Evolutionary conservation across 2,113 vertebrate genomes (phyloP).

Genomic region (Cavia aperea): DNA sequence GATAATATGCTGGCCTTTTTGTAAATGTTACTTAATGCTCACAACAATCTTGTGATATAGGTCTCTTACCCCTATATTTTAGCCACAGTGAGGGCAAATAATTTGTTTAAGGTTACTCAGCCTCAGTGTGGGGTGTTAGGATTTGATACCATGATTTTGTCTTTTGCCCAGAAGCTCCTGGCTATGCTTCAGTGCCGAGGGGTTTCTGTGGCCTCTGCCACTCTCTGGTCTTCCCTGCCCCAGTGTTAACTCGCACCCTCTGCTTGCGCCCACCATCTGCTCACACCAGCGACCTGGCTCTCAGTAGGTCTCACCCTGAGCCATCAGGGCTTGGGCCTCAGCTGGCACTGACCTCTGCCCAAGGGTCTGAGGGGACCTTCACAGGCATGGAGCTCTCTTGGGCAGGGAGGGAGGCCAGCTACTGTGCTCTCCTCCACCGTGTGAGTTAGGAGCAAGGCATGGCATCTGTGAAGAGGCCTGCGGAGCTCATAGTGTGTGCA

Average conservation of each 20-base stretch:
- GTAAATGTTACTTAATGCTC: neutral
- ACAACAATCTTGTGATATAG: neutral
- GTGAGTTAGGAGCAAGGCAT: neutral
- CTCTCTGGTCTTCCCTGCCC: neutral
- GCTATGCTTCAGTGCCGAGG: neutral
- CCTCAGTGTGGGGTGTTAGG: neutral
- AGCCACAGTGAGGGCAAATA: neutral
- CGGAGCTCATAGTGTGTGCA: neutral
- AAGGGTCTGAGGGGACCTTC: neutral
- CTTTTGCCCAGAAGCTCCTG: neutral
- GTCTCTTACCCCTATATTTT: neutral
- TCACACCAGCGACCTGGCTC: neutral
- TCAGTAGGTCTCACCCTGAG: fast-evolving
- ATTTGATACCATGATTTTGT: neutral
- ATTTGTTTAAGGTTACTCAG: neutral
- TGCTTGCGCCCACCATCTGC: too few species aligned
- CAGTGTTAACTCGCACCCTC: neutral
- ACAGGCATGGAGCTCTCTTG: neutral
- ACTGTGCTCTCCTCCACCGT: neutral
- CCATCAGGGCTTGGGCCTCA: fast-evolving
- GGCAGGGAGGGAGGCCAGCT: neutral
- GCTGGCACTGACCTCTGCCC: fast-evolving
- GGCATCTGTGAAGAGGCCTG: neutral
- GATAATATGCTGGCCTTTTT: neutral
- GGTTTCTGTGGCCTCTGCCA: neutral